Evolutionary conservation across 1,140 invertebrate species (phyloP).

Genomic region (Orussus abietinus): DNA sequence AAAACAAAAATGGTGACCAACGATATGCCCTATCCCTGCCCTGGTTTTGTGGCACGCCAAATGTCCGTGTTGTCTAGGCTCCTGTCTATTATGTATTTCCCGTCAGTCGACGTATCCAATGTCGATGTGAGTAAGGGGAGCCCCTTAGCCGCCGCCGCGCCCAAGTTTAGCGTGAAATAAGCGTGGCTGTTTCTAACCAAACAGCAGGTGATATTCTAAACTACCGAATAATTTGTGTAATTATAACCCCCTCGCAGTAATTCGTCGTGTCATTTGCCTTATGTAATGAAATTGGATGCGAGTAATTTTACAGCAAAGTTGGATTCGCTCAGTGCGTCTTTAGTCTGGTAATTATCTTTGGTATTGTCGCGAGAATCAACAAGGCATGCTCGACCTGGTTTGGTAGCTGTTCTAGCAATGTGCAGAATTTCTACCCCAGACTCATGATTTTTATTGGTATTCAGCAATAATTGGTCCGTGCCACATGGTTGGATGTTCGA

Average conservation of each 20-base stretch:
- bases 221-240: conserved; percentile 33
- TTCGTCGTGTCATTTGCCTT: conserved; percentile 34
- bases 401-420: no score
- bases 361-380: no score
- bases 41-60: conserved; percentile 46
- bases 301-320: no score
- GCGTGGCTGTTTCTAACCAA: conserved; percentile 39
- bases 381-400: no score
- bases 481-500: no score
- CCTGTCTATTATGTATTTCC: conserved; percentile 43
- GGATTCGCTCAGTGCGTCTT: no score
- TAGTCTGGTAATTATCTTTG: no score
- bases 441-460: no score
- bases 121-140: conserved; percentile 33
- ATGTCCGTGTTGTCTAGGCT: conserved; percentile 43
- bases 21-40: conserved; percentile 48
- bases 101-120: conserved; percentile 32
- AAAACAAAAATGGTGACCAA: conserved; percentile 51
- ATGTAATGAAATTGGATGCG: conserved; percentile 38
- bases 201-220: conserved; percentile 39
- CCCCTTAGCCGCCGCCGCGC: conserved; percentile 23
- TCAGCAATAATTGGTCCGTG: no score
- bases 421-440: no score
- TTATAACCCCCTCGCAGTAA: conserved; percentile 35
- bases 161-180: conserved; percentile 34